Evolutionary conservation across 2,113 vertebrate species (phyloP), one percentile per base, ranked within the genome.

Genomic region (Poeciliopsis retropinna): DNA sequence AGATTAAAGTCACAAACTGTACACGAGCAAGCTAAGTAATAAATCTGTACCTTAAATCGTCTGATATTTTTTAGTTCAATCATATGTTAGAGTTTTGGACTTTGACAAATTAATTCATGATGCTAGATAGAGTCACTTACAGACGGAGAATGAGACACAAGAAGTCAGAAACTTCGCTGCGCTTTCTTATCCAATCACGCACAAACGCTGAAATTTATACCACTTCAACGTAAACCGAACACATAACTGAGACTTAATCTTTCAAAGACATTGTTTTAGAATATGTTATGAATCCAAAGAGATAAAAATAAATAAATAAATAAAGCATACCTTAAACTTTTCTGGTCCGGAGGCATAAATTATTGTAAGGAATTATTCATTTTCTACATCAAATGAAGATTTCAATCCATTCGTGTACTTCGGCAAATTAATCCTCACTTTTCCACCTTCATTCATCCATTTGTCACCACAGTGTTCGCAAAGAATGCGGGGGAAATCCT

Each of bases 341-440:
- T 76, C 78, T 70, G 68, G 78, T 90, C 78, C 62, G 15, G 51
- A 76, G 13, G 60, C 70, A 34, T 30, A 41, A 76, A 57, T 83
- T 87, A 91, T 81, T 87, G 83, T 72, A 82, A 71, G 37, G 69
- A 87, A 73, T 83, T 30, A 67, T 80, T 87, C 86, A 92, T 91
- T 73, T 39, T 66, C 28, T 41, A 39, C 60, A 69, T 79, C 63
- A 89, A 86, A 82, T 19, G 11, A 39, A 64, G 67, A 67, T 76
- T 88, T 79, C 67, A 75, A 86, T 89, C 82, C 89, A 81, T 73
- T 15, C 31, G 63, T 41, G 25, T 31, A 39, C 13, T 60, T 72
- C 47, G 31, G 8, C 60, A 76, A 78, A 68, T 29, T 61, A 22
- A 73, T 64, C 17, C 37, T 32, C 32, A 78, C 72, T 78, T 73